Evolutionary conservation across 1,140 invertebrate species (phyloP).

Genomic region (Goniozus legneri): DNA sequence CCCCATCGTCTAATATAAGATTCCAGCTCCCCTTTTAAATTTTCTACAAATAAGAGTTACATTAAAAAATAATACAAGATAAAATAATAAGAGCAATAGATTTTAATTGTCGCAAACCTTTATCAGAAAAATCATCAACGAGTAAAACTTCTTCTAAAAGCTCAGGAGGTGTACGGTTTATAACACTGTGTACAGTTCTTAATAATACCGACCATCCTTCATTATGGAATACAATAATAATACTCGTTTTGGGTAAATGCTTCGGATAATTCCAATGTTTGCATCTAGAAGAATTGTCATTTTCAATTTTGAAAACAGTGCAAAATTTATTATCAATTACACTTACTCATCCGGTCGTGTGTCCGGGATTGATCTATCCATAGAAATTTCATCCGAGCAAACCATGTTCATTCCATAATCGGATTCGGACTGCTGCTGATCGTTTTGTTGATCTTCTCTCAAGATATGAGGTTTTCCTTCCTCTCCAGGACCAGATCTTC

Average conservation of each 20-base stretch:
- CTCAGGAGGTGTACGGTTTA: conserved; percentile 86
- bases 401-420: conserved; percentile 98
- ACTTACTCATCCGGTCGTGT: conserved; percentile 78
- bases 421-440: conserved; percentile 69
- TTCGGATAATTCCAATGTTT: conserved; percentile 95
- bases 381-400: conserved; percentile 90
- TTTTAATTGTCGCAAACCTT: conserved; percentile 58
- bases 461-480: conserved; percentile 74
- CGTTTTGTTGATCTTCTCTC: conserved; percentile 71
- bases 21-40: conserved; percentile 84
- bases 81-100: conserved; percentile 8
- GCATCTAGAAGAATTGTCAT: conserved; percentile 60
- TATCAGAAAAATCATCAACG: conserved; percentile 97
- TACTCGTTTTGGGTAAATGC: conserved; percentile 84
- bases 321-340: neutral
- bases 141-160: conserved; percentile 94
- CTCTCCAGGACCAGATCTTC: conserved; percentile 78
- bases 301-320: neutral
- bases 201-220: conserved; percentile 94
- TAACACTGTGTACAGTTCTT: conserved; percentile 94
- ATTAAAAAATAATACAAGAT: neutral
- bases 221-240: conserved; percentile 98
- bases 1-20: conserved; percentile 84
- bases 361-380: conserved; percentile 78
- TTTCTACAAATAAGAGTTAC: conserved; percentile 60